Evolutionary conservation across 2,797 vertebrate species (phyloP).

Genomic region (Myotis daubentonii): DNA sequence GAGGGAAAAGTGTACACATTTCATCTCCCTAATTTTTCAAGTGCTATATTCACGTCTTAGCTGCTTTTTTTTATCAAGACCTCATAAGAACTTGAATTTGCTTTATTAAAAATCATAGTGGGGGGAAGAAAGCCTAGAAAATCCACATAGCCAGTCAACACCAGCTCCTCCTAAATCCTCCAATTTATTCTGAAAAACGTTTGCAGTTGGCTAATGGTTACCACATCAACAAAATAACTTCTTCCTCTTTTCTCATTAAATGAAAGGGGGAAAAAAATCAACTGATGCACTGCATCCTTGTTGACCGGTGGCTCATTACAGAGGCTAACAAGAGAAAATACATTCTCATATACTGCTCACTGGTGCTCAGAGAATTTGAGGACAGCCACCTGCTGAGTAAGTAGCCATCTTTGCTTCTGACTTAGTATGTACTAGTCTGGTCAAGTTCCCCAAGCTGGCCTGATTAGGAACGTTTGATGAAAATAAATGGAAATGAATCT

Average conservation of each 20-base stretch:
- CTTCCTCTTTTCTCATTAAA: constrained; percentile 64
- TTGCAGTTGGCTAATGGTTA: constrained; percentile 54
- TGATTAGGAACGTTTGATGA: constrained; percentile 64
- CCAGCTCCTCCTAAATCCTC: constrained; percentile 36
- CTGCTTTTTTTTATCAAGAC: neutral
- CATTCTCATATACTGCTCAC: constrained; percentile 28
- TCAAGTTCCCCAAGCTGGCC: constrained; percentile 48
- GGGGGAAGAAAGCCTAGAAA: neutral
- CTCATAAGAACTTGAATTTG: constrained; percentile 38
- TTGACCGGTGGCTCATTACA: constrained; percentile 68
- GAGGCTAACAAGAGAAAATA: constrained; percentile 71
- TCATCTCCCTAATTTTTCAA: neutral
- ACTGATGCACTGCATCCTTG: constrained; percentile 23
- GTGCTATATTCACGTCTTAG: neutral
- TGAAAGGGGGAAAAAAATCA: neutral
- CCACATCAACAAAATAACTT: constrained; percentile 43
- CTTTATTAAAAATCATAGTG: constrained; percentile 32
- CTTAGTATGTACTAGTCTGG: constrained; percentile 58
- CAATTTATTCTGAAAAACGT: constrained; percentile 49
- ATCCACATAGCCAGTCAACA: neutral
- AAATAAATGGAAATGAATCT: constrained; percentile 70
- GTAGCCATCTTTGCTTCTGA: constrained; percentile 64
- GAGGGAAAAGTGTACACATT: neutral
- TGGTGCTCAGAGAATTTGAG: constrained; percentile 48
- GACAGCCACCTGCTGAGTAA: constrained; percentile 67